Evolutionary conservation across 1,140 invertebrate genomes (phyloP).

Genomic region (Cepaea nemoralis): DNA sequence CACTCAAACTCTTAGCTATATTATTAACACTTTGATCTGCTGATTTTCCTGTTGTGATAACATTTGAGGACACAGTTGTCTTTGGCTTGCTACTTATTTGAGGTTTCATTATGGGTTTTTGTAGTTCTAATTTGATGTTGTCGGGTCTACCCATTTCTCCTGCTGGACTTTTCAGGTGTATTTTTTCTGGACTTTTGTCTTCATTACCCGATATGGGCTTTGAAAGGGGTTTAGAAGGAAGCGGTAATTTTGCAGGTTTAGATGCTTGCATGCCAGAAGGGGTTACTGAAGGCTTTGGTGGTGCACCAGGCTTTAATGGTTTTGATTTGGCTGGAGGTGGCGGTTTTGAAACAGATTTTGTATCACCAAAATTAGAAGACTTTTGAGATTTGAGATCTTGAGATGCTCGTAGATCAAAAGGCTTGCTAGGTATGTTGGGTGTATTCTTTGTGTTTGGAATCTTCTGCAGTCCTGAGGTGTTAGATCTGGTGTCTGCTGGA

Average conservation of each 20-base stretch:
- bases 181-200: not conserved
- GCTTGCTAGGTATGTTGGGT: not conserved
- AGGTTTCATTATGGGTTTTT: slow-evolving; percentile 18
- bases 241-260: not conserved
- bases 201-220: not conserved
- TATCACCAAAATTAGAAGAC: not conserved
- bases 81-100: slow-evolving; percentile 11
- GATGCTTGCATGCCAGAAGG: not conserved
- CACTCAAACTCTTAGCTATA: slow-evolving; percentile 30
- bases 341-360: slow-evolving; percentile 26
- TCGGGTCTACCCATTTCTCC: not conserved
- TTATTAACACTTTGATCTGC: slow-evolving; percentile 17
- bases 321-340: slow-evolving; percentile 31
- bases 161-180: not conserved
- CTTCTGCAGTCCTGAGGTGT: not conserved
- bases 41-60: not conserved
- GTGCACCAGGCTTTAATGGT: not conserved
- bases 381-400: not conserved
- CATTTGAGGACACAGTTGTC: not conserved
- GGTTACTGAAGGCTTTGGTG: not conserved
- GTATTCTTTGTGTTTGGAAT: not conserved
- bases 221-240: not conserved
- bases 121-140: not conserved
- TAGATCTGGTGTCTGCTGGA: not conserved
- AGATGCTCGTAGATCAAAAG: not conserved